These are phyloP conservation scores for Myotis brandtii DNA, from an alignment of 2,113 vertebrate species.

Conservation along the genomic window DNA sequence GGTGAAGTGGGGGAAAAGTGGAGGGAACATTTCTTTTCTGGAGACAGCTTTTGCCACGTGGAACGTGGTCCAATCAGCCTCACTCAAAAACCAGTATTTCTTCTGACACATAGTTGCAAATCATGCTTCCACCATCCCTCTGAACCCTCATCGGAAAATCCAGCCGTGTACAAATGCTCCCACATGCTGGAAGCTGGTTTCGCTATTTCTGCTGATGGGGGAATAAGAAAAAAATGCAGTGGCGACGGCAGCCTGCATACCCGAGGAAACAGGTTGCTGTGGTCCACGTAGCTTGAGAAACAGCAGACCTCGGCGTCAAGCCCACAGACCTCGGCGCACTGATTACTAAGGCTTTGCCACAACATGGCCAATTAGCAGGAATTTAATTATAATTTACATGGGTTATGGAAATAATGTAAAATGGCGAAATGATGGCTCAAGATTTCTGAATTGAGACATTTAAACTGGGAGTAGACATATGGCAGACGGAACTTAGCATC, in stretches of 20 bases:
- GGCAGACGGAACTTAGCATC: background rate
- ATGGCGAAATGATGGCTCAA: conserved; percentile 13
- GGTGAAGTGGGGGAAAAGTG: background rate
- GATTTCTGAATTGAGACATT: background rate
- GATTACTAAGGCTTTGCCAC: conserved; percentile 41
- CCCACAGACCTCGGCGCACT: background rate
- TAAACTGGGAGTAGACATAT: background rate
- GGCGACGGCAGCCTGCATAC: conserved; percentile 41
- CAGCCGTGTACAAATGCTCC: conserved; percentile 40
- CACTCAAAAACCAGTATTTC: conserved; percentile 28
- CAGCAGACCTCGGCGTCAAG: background rate
- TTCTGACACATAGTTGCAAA: conserved; percentile 36
- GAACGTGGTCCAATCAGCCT: conserved; percentile 8
- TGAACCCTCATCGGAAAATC: conserved; percentile 19
- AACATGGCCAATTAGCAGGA: conserved; percentile 51
- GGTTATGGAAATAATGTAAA: conserved; percentile 38
- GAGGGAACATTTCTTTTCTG: background rate
- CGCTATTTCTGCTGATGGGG: conserved; percentile 42
- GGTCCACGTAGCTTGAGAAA: conserved; percentile 17
- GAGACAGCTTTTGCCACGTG: background rate
- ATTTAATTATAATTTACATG: conserved; percentile 55
- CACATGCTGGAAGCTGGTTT: conserved; percentile 19
- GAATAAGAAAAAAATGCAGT: conserved; percentile 39
- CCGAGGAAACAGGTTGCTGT: background rate
- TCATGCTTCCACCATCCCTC: background rate